Evolutionary conservation across 2,113 vertebrate genomes (phyloP).

Genomic region (Egretta garzetta): DNA sequence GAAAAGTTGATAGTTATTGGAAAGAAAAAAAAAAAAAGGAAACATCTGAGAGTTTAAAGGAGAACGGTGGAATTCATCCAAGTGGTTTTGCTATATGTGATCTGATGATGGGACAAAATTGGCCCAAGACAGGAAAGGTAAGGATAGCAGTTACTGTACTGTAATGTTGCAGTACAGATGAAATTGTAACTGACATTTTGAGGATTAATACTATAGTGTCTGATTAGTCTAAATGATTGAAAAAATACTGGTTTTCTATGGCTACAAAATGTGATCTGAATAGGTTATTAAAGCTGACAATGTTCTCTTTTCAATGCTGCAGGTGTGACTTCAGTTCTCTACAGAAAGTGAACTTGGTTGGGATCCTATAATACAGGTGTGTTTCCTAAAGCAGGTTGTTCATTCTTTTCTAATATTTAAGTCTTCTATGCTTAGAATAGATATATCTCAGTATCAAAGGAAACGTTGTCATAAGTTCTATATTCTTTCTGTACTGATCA

Average conservation of each 20-base stretch:
- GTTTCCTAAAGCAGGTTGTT: slow-evolving; percentile 40
- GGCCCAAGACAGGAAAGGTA: not conserved
- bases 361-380: slow-evolving; percentile 34
- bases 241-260: not conserved
- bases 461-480: not conserved
- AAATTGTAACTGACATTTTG: not conserved
- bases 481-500: not conserved
- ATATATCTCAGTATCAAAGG: not conserved
- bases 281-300: not conserved
- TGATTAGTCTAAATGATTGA: not conserved
- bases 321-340: slow-evolving; percentile 11
- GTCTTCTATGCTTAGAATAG: not conserved
- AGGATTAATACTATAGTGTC: not conserved
- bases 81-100: not conserved
- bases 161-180: not conserved
- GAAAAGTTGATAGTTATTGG: not conserved
- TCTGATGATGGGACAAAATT: not conserved
- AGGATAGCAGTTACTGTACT: not conserved
- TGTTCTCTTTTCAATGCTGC: not conserved
- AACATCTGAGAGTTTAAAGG: not conserved
- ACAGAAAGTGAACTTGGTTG: not conserved
- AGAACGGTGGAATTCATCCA: not conserved
- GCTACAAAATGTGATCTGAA: not conserved
- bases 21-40: not conserved
- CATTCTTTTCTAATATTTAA: not conserved